Evolutionary conservation across 2,797 vertebrate species (phyloP).

Genomic region (Pangasius djambal): DNA sequence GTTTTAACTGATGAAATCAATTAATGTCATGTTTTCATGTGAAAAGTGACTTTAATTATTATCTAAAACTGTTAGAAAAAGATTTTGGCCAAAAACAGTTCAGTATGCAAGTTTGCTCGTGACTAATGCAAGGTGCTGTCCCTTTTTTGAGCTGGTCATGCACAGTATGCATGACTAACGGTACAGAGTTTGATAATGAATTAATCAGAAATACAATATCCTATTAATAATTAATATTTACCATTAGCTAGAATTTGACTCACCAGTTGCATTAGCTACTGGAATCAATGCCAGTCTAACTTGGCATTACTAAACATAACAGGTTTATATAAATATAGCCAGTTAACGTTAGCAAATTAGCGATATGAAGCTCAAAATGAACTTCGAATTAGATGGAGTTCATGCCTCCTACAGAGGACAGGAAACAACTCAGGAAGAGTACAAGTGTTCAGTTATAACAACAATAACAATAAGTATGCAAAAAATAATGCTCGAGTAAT

Average conservation of each 20-base stretch:
- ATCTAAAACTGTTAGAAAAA: neutral
- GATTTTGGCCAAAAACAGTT: neutral
- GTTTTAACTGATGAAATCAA: neutral
- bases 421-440: neutral
- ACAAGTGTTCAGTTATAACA: neutral
- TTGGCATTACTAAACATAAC: neutral
- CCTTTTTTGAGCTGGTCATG: neutral
- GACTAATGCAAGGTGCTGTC: slow-evolving; percentile 15
- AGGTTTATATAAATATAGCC: neutral
- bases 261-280: neutral
- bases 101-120: neutral
- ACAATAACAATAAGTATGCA: neutral
- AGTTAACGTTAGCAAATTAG: neutral
- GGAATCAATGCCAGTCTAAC: neutral
- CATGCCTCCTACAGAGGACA: neutral
- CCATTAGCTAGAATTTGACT: neutral
- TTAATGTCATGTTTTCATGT: neutral
- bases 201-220: neutral
- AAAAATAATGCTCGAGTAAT: no score
- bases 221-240: neutral
- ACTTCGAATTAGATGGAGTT: neutral
- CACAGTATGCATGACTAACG: neutral
- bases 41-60: neutral
- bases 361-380: neutral
- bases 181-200: neutral